A percentile compares a stretch with the other conserved stretches of the same genome.
phyloP scores from a whole-genome alignment of 1,140 invertebrate genomes.

The Drosophila funebris region DNA sequence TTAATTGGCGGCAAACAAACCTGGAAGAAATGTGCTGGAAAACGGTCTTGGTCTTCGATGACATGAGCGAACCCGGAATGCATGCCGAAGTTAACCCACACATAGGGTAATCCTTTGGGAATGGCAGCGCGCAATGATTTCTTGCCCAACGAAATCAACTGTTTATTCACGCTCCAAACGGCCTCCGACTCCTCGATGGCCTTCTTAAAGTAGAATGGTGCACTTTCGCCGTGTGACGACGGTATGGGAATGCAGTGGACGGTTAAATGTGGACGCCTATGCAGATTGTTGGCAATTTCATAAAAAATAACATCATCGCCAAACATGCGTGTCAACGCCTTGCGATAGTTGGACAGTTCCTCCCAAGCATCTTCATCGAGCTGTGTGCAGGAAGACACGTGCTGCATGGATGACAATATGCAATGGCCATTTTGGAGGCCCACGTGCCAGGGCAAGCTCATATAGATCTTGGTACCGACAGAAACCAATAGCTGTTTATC shows the following conservation, averaged over 20 bases:
- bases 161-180: constrained; percentile 98
- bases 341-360: constrained; percentile 92
- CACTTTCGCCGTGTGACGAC: constrained; percentile 85
- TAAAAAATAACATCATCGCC: constrained; percentile 95
- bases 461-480: constrained; percentile 91
- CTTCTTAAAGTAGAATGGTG: constrained; percentile 99
- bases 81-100: constrained; percentile 96
- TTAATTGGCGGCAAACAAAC: too few species aligned
- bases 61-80: constrained; percentile 97
- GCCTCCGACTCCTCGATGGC: constrained; percentile 96
- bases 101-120: constrained; percentile 97
- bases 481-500: constrained; percentile 94
- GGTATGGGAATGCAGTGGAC: constrained; percentile 97
- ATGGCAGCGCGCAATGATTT: constrained; percentile 91
- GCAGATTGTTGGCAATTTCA: constrained; percentile 91
- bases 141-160: constrained; percentile 92
- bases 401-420: constrained; percentile 93
- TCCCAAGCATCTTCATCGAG: constrained; percentile 97
- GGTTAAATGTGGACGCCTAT: constrained; percentile 92
- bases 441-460: constrained; percentile 90
- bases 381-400: constrained; percentile 90
- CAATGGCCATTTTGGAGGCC: constrained; percentile 95
- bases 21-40: constrained; percentile 96
- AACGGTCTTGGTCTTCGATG: constrained; percentile 95
- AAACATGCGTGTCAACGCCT: constrained; percentile 91